Evolutionary conservation across 1,140 invertebrate species (phyloP).

Genomic region (Drosophila mojavensis): DNA sequence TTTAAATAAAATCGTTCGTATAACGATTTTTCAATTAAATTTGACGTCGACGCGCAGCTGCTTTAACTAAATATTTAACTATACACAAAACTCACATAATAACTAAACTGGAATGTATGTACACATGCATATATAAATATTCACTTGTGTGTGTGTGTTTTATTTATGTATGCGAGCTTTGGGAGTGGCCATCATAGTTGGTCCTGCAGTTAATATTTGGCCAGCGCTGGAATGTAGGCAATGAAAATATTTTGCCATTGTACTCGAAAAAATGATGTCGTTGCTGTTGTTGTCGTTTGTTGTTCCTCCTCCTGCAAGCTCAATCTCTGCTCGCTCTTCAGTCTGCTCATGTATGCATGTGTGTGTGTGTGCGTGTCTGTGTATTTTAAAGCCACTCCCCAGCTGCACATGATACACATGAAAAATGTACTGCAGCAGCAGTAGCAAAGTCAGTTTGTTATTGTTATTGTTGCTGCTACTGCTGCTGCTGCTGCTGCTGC

Average conservation of each 20-base stretch:
- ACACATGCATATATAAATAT: background rate
- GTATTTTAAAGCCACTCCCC: slow-evolving; percentile 73
- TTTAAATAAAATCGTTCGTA: background rate
- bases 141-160: background rate
- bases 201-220: slow-evolving; percentile 47
- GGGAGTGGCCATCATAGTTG: slow-evolving; percentile 34
- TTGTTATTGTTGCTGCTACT: slow-evolving; percentile 30
- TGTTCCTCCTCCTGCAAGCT: slow-evolving; percentile 13
- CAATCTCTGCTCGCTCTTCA: background rate
- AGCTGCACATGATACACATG: slow-evolving; percentile 31
- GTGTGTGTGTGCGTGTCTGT: slow-evolving; percentile 4
- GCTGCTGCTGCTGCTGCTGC: slow-evolving; percentile 1
- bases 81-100: background rate
- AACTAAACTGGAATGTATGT: background rate
- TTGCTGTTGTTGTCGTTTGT: background rate
- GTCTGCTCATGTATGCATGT: slow-evolving; percentile 23
- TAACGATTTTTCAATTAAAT: background rate
- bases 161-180: background rate
- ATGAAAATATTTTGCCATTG: slow-evolving; percentile 50
- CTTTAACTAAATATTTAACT: slow-evolving; percentile 10
- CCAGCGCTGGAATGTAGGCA: slow-evolving; percentile 65
- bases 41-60: background rate
- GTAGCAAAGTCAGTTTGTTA: slow-evolving; percentile 27
- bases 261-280: slow-evolving; percentile 3
- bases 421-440: slow-evolving; percentile 41